Evolutionary conservation across 2,888 invertebrate species (phyloP).

Genomic region (Beris morrisii): DNA sequence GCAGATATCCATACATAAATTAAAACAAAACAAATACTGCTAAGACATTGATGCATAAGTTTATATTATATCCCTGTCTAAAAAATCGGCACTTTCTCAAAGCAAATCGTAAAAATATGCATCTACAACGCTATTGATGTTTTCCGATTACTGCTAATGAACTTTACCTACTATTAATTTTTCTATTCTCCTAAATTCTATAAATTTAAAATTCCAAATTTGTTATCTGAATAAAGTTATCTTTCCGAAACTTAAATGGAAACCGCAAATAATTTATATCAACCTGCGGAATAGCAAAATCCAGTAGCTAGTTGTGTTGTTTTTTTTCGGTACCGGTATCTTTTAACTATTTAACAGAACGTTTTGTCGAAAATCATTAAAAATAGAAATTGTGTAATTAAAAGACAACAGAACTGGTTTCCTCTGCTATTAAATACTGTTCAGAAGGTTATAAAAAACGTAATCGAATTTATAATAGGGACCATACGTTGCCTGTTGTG

Average conservation of each 20-base stretch:
- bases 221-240: conserved; percentile 28
- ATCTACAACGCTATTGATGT: not conserved
- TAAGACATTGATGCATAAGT: too few relatives aligned
- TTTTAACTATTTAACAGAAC: not conserved
- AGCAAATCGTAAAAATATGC: not conserved
- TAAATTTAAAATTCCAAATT: not conserved
- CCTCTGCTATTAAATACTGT: too few relatives aligned
- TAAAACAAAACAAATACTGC: too few relatives aligned
- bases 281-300: conserved; percentile 6
- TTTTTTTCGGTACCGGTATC: not conserved
- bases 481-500: too few relatives aligned
- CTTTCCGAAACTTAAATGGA: conserved; percentile 28
- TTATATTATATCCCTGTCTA: too few relatives aligned
- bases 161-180: conserved; percentile 1
- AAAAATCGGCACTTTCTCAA: not conserved
- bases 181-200: conserved; percentile 3
- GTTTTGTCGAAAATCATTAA: not conserved
- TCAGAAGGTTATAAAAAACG: too few relatives aligned
- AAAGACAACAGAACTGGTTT: too few relatives aligned
- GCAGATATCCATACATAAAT: too few relatives aligned
- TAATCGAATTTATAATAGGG: too few relatives aligned
- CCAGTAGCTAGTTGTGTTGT: conserved; percentile 5
- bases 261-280: conserved; percentile 20
- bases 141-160: conserved; percentile 18
- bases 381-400: too few relatives aligned